Evolutionary conservation across 2,113 vertebrate genomes (phyloP), one percentile per base, ranked within the genome.

Genomic region (Glaucidium brasilianum): DNA sequence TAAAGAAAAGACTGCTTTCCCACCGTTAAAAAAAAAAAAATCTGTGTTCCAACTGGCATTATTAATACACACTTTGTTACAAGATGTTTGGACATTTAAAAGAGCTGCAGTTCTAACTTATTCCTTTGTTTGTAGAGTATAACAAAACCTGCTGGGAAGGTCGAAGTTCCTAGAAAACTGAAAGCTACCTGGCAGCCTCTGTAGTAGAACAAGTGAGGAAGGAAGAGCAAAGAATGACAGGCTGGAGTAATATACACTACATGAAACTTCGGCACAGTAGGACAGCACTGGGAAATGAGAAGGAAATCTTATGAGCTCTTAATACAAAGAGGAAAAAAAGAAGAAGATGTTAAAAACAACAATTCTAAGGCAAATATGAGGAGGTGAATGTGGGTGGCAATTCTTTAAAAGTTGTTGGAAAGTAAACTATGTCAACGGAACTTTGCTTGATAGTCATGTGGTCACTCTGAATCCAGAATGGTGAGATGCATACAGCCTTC

Each of bases 61-160:
- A 95, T 94, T 97, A 96, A 96, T 92, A 94, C 73, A 96, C 53
- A 75, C 94, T 92, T 73, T 96, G 84, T 90, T 82, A 94, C 39
- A 95, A 89, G 58, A 91, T 97, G 80, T 85, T 94, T 96, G 92
- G 86, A 75, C 96, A 95, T 97, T 97, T 94, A 97, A 95, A 95
- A 93, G 88, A 95, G 82, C 84, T 96, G 83, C 95, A 94, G 92
- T 81, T 95, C 73, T 94, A 96, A 96, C 94, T 95, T 92, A 86
- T 94, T 91, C 73, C 83, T 95, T 94, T 96, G 85, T 96, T 94
- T 97, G 95, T 71, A 89, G 76, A 93, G 39, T 87, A 53, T 68
- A 97, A 94, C 85, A 91, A 97, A 96, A 93, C 96, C 91, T 96
- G 95, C 94, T 96, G 97, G 88, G 94, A 97, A 97, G 95, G 96